These are phyloP conservation scores for Sardinella longiceps DNA, from an alignment of 2,797 vertebrate species.

Conservation along the genomic window DNA sequence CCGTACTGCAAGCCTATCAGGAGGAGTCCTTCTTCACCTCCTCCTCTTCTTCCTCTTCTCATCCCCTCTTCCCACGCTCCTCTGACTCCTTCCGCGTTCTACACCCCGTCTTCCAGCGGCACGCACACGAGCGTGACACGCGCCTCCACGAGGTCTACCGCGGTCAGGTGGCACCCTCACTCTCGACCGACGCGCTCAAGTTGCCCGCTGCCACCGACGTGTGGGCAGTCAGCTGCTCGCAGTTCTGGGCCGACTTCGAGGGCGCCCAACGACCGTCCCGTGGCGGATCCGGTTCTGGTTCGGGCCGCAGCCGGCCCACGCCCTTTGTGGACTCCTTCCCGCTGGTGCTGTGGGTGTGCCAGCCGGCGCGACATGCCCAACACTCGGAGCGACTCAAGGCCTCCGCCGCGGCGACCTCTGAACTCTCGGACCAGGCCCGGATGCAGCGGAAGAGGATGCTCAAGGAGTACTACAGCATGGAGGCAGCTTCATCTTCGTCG, in stretches of 20 bases:
- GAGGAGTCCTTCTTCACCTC: constrained; percentile 87
- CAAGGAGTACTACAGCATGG: constrained; percentile 90
- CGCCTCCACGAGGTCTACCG: constrained; percentile 91
- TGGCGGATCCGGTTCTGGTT: constrained; percentile 52
- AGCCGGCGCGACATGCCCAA: constrained; percentile 82
- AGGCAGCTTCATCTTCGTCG: constrained; percentile 49
- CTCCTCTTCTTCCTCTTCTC: constrained; percentile 78
- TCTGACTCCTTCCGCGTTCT: constrained; percentile 77
- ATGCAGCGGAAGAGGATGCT: constrained; percentile 89
- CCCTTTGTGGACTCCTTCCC: constrained; percentile 96
- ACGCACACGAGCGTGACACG: constrained; percentile 93
- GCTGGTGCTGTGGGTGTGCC: constrained; percentile 91
- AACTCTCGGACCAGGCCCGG: constrained; percentile 79
- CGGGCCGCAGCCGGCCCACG: constrained; percentile 86
- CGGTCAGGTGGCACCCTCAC: constrained; percentile 79
- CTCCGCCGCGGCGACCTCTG: constrained; percentile 64
- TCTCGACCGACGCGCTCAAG: constrained; percentile 84
- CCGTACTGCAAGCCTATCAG: constrained; percentile 91
- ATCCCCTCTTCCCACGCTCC: constrained; percentile 80
- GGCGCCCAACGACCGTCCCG: constrained; percentile 67
- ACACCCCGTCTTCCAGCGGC: constrained; percentile 89
- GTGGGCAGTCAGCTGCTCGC: constrained; percentile 93
- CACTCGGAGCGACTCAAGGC: constrained; percentile 77
- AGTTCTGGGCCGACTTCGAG: constrained; percentile 98
- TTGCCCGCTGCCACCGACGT: constrained; percentile 88